Percentiles rank a stretch among this genome's conserved stretches.
These are phyloP conservation scores for Anticlea derivata DNA, from an alignment of 2,888 invertebrate species.

Conservation along the genomic window DNA sequence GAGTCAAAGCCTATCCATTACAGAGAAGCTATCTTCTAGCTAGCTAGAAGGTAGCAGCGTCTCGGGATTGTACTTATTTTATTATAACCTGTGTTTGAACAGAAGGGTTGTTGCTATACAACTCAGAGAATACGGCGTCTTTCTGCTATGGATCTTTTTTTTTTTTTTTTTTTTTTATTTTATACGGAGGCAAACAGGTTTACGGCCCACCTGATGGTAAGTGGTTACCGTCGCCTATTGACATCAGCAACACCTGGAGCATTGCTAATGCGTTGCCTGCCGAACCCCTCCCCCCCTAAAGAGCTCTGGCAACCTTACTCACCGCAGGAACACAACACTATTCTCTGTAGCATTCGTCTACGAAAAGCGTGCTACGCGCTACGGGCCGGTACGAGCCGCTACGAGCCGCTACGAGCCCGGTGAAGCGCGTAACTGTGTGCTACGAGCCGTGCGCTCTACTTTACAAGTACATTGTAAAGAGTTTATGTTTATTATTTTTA, in stretches of 20 bases:
- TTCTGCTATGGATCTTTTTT: too few species aligned
- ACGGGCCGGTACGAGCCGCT: slow-evolving; percentile 29
- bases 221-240: too few species aligned
- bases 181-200: too few species aligned
- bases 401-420: slow-evolving; percentile 38
- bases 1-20: slow-evolving; percentile 12
- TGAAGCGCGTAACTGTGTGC: slow-evolving; percentile 42
- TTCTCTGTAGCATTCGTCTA: slow-evolving; percentile 23
- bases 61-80: slow-evolving; percentile 4
- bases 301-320: too few species aligned
- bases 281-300: too few species aligned
- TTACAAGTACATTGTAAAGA: slow-evolving; percentile 20
- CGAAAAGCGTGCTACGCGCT: slow-evolving; percentile 28
- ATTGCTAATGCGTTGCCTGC: too few species aligned
- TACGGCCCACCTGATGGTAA: too few species aligned
- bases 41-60: neutral
- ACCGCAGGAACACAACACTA: too few species aligned
- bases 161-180: too few species aligned
- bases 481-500: slow-evolving; percentile 18
- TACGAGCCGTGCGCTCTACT: slow-evolving; percentile 35
- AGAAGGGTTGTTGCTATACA: neutral
- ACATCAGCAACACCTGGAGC: too few species aligned
- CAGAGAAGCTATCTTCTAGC: neutral
- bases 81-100: slow-evolving; percentile 1
- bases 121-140: neutral